Conservation (phyloP, 2,888 invertebrate genomes). For the Lacanobia wlatinum region DNA sequence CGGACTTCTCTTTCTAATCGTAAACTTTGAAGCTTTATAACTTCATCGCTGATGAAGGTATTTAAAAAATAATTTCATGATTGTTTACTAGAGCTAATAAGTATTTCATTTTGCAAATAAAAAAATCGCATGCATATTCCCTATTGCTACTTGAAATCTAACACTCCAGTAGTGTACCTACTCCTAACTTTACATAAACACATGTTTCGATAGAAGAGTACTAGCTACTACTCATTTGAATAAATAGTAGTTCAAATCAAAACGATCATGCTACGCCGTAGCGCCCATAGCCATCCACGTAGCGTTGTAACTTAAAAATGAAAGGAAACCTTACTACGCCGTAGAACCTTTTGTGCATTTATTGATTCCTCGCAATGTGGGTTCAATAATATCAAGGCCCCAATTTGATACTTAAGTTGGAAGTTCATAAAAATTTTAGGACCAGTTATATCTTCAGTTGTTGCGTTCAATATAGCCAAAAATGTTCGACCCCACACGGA, state of each 20-base stretch:
- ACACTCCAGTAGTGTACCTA: not conserved
- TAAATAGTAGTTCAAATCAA: not conserved
- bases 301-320: constrained; percentile 5
- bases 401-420: constrained; percentile 1
- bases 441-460: constrained; percentile 3
- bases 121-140: too few relatives aligned
- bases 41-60: too few relatives aligned
- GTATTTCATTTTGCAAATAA: too few relatives aligned
- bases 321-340: constrained; percentile 11
- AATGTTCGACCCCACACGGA: not conserved
- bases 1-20: too few relatives aligned
- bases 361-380: not conserved
- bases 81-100: too few relatives aligned
- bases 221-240: not conserved
- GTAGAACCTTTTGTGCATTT: constrained; percentile 20
- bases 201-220: not conserved
- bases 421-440: not conserved
- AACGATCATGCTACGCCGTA: constrained; percentile 9
- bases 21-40: too few relatives aligned
- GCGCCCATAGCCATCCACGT: not conserved
- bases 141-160: constrained; percentile 17
- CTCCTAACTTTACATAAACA: not conserved
- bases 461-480: constrained; percentile 16
- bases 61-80: too few relatives aligned
- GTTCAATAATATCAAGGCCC: not conserved